Evolutionary conservation across 1,140 invertebrate genomes (phyloP), one percentile per base, ranked within the genome.

Genomic region (Drosophila seguyi): DNA sequence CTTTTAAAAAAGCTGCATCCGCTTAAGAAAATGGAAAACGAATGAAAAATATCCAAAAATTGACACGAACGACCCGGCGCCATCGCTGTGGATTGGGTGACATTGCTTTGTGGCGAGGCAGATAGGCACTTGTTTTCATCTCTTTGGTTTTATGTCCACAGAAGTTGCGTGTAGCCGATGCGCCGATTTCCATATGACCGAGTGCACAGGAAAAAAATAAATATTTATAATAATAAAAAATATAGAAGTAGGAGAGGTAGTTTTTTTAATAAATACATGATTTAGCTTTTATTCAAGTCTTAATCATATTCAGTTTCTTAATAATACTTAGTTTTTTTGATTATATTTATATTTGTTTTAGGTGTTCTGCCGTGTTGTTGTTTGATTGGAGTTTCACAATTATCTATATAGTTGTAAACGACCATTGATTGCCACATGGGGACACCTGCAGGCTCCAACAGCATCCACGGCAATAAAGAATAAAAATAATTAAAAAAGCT

Each of bases 151-250:
- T 48, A 25, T 68, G 66, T 68, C 60, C 38, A 71, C 59, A 47
- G 44, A 55, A 61, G 50, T 75, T 83, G 83, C 83, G 76, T 87
- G 83, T 88, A 82, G 66, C 59, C 52, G 45, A 83, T 80, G 65
- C 84, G 48, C 38, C 75, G 75, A 55, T 74, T 71, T 47, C 41
- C 62, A 65, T 62, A 65, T 61, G 42, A 50, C 31, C n/a, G 31
- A 11, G 4, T 34, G 42, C 73, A 76, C 62, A 42, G 41, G 5
- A 13, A 44, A 36, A 77, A 77, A 67, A 36, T 0, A 4, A 27
- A 20, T 16, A 20, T 1, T 3, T 7, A 13, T n/a, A 6, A n/a
- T 47, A 4, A 22, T n/a, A n/a, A 13, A 0, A 4, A 34, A 14
- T 34, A 7, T 5, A 8, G 0, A 31, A 34, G 27, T 4, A 8